Evolutionary conservation across 2,797 vertebrate genomes (phyloP), one percentile per base, ranked within the genome.

Genomic region (Rhinatrema bivittatum): DNA sequence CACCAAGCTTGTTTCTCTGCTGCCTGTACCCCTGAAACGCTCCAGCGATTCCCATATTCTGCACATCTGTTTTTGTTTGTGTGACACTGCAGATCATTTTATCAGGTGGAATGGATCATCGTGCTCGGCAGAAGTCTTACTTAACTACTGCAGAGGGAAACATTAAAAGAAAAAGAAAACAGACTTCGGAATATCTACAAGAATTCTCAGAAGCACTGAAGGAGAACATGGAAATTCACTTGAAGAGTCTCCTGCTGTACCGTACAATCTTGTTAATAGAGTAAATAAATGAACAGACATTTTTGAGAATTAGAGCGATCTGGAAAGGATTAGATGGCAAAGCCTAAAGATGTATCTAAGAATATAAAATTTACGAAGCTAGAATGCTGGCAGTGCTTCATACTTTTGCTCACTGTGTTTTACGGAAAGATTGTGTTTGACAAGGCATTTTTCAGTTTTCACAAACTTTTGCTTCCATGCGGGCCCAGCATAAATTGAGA

Each of bases 371-470:
- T 68, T 63, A 74, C 39, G 45, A 26, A 60, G 29, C 14, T 70
- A 68, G 64, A 72, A 72, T 75, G 66, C 43, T 60, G 61, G 68
- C 58, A 7, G 10, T 51, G 58, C 63, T 58, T 60, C 65, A 57
- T 51, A 12, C 36, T 73, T 67, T 62, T 68, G 50, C 54, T 67
- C 50, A 52, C 58, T 56, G 51, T 52, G 53, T 51, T 70, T 70
- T 62, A 55, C 61, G 67, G 60, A 68, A 62, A 72, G 59, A 53
- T 45, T 50, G 50, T 60, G 59, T 53, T 65, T 65, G 65, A 62
- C n/a, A 58, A 65, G 61, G 66, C 57, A 63, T 60, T 60, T 69
- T 64, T 59, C 52, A 42, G n/a, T 62, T 70, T 69, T 66, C 52
- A 53, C 56, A 60, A 23, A 43, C 10, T 16, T 37, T 32, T n/a